Evolutionary conservation across 2,888 invertebrate species (phyloP).

Genomic region (Taphrorychus bicolor): DNA sequence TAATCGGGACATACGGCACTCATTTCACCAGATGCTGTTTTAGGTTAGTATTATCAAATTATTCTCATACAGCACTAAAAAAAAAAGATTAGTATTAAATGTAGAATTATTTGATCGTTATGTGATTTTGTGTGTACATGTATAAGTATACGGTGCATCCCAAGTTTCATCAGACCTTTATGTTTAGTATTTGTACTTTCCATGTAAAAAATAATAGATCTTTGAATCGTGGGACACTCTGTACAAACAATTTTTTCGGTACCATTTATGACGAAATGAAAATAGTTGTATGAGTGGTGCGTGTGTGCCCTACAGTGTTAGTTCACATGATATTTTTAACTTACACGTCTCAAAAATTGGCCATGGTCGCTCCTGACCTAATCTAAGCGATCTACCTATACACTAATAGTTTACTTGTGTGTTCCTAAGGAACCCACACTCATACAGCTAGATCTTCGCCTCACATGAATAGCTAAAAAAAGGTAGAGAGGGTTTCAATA

Average conservation of each 20-base stretch:
- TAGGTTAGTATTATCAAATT: background rate
- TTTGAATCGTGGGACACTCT: no score
- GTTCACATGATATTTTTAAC: slow-evolving; percentile 4
- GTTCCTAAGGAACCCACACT: slow-evolving; percentile 42
- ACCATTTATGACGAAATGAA: no score
- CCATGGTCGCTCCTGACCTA: slow-evolving; percentile 33
- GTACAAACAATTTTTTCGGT: no score
- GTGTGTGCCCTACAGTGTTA: slow-evolving; percentile 3
- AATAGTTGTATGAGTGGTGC: background rate
- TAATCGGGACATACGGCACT: no score
- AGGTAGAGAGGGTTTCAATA: slow-evolving; percentile 20
- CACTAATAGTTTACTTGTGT: slow-evolving; percentile 36
- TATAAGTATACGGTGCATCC: no score
- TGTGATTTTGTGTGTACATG: no score
- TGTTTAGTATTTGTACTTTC: no score
- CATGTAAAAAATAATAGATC: no score
- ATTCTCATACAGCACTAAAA: background rate
- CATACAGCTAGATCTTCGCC: slow-evolving; percentile 60
- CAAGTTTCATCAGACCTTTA: no score
- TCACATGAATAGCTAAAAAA: slow-evolving; percentile 61
- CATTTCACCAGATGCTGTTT: background rate
- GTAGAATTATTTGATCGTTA: no score
- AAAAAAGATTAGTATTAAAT: no score
- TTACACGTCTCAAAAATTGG: slow-evolving; percentile 5
- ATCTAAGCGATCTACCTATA: slow-evolving; percentile 23